These are phyloP conservation scores for Ceratoteleas bidentatus DNA, from an alignment of 1,140 invertebrate genomes.

Conservation along the genomic window DNA sequence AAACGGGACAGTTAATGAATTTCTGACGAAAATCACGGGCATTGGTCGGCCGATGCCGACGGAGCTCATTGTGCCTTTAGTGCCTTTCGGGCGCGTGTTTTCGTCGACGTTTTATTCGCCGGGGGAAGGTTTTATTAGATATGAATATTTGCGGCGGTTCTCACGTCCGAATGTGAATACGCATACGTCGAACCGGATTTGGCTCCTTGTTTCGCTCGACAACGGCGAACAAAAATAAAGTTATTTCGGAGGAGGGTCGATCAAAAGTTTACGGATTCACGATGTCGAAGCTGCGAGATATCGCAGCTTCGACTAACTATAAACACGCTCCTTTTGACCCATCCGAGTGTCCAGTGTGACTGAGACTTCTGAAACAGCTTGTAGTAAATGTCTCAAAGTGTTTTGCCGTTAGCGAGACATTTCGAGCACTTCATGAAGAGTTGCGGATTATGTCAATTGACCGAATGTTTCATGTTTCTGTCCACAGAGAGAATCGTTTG, in stretches of 20 bases:
- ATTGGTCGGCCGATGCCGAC: neutral
- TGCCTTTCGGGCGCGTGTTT: neutral
- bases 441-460: too few relatives aligned
- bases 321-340: too few relatives aligned
- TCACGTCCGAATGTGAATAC: conserved; percentile 12
- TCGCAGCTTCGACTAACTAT: too few relatives aligned
- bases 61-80: conserved; percentile 2
- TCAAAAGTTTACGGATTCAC: conserved; percentile 13
- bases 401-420: too few relatives aligned
- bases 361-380: too few relatives aligned
- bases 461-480: too few relatives aligned
- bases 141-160: conserved; percentile 10
- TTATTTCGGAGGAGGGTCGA: conserved; percentile 10
- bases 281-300: too few relatives aligned
- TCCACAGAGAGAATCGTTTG: too few relatives aligned
- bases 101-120: neutral
- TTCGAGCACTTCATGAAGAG: too few relatives aligned
- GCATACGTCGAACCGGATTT: conserved; percentile 4
- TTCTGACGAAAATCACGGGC: conserved; percentile 19
- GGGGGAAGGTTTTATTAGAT: conserved; percentile 13
- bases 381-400: too few relatives aligned
- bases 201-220: conserved; percentile 13
- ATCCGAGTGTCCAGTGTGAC: too few relatives aligned
- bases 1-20: conserved; percentile 24
- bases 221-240: conserved; percentile 14